A percentile compares a stretch with the other conserved stretches of the same genome.
Conservation (phyloP, 2,797 vertebrate genomes). For the Pempheris klunzingeri region DNA sequence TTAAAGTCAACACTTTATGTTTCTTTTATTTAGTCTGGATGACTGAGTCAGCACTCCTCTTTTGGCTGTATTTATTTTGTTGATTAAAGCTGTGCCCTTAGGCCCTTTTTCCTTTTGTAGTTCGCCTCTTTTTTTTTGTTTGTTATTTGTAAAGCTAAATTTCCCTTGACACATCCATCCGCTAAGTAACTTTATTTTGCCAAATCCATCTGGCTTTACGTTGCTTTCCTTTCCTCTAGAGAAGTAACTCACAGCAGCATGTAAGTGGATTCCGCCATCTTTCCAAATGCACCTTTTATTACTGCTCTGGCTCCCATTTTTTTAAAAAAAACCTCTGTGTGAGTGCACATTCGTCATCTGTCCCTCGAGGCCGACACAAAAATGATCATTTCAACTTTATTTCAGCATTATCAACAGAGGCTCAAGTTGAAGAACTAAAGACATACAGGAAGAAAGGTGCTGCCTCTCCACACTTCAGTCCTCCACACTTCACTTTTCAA, state of each 20-base stretch:
- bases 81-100: not conserved
- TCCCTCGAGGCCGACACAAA: not conserved
- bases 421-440: too few relatives aligned
- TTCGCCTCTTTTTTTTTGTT: not conserved
- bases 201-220: not conserved
- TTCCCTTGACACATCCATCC: not conserved
- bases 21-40: not conserved
- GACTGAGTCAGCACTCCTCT: not conserved
- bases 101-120: not conserved
- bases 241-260: not conserved
- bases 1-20: too few relatives aligned
- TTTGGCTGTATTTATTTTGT: not conserved
- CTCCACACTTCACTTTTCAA: too few relatives aligned
- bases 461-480: too few relatives aligned
- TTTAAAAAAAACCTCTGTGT: slow-evolving; percentile 1
- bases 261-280: not conserved
- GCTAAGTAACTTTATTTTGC: not conserved
- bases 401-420: not conserved
- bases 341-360: not conserved
- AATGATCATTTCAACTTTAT: not conserved
- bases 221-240: not conserved
- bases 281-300: not conserved
- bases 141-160: not conserved
- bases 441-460: too few relatives aligned
- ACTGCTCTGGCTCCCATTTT: not conserved